These are phyloP conservation scores for Falco novaeseelandiae DNA, from an alignment of 2,797 vertebrate genomes.

Conservation along the genomic window DNA sequence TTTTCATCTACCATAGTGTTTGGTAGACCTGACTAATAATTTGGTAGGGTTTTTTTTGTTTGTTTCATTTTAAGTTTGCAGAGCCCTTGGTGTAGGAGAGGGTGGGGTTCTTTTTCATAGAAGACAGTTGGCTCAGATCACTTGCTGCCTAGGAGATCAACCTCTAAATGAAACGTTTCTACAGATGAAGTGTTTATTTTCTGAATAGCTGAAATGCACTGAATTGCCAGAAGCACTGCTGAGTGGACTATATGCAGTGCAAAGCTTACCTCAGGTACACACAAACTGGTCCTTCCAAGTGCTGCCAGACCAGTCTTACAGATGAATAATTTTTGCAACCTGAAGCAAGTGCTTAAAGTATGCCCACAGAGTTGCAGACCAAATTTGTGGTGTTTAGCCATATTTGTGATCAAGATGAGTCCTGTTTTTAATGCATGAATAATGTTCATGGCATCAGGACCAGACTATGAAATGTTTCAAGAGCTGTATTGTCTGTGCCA, in stretches of 20 bases:
- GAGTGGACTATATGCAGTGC: fast-evolving
- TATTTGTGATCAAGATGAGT: fast-evolving
- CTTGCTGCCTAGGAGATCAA: background rate
- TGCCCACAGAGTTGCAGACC: background rate
- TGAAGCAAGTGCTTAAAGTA: background rate
- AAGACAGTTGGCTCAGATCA: background rate
- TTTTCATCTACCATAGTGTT: background rate
- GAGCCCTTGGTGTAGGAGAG: background rate
- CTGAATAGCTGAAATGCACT: background rate
- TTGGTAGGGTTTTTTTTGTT: background rate
- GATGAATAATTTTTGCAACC: background rate
- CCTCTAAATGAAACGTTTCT: background rate
- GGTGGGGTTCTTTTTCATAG: background rate
- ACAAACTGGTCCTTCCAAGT: background rate
- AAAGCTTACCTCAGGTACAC: background rate
- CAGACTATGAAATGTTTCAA: background rate
- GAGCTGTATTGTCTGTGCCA: fast-evolving
- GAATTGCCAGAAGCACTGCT: background rate
- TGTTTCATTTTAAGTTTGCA: background rate
- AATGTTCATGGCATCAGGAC: background rate
- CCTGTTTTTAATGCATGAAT: background rate
- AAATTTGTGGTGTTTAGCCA: background rate
- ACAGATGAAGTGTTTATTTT: background rate
- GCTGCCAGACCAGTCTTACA: background rate
- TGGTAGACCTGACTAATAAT: background rate